Evolutionary conservation across 2,888 invertebrate genomes (phyloP), one percentile per base, ranked within the genome.

Genomic region (Saturnia japonica): DNA sequence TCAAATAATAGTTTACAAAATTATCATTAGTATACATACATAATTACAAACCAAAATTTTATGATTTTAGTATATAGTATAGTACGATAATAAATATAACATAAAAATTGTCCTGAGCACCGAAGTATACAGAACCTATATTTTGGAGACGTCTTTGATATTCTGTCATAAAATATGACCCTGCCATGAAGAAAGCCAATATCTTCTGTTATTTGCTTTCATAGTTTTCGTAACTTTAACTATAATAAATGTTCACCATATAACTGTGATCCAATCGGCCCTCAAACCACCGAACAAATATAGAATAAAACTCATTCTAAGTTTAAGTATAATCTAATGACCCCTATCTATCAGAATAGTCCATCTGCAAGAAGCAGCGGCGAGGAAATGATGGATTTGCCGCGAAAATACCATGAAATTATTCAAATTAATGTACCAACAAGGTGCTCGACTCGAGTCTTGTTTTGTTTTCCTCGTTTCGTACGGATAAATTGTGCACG

Each of bases 341-440:
- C 40, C 64, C 64, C 34, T 64, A 64, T 64, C 64, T 64, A 64
- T 34, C 34, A 40, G 64, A 40, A 19, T 64, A 64, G 68, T 68
- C 57, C 68, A 68, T 68, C 68, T 68, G 68, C 68, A 47, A 40
- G 51, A 68, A 54, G 62, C 64, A 71, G 68, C 40, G 68, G 68
- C 60, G 70, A 45, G 79, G 80, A 85, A 84, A 85, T 88, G 87
- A 88, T 87, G 87, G 85, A 87, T 87, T 84, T 79, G 77, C 81
- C 73, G 78, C 78, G 80, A 82, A 85, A 85, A 84, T 80, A 81
- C 74, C 75, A 73, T 76, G 76, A 82, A 90, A 88, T 88, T 91
- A 91, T 91, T 91, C 84, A 88, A 91, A 91, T 91, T 82, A 86
- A 91, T 89, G 82, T 90, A 76, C 77, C 77, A 75, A 77, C 73